Evolutionary conservation across 1,140 invertebrate genomes (phyloP).

Genomic region (Dryas iulia): DNA sequence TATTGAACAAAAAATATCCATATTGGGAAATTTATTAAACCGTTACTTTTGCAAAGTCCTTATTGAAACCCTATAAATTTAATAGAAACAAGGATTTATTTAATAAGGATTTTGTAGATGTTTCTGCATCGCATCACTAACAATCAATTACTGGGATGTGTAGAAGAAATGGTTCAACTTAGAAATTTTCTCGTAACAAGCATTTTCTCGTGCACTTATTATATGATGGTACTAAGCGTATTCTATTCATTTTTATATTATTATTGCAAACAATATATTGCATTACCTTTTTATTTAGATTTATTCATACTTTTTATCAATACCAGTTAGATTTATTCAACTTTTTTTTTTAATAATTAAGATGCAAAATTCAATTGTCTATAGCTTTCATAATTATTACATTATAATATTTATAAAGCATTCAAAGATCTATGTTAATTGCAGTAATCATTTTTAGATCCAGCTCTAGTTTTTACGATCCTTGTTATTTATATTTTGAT

Average conservation of each 20-base stretch:
- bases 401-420: background rate
- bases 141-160: background rate
- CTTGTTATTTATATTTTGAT: background rate
- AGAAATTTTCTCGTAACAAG: background rate
- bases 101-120: background rate
- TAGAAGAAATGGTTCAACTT: background rate
- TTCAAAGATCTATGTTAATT: background rate
- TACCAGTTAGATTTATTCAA: background rate
- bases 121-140: background rate
- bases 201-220: conserved; percentile 22
- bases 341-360: background rate
- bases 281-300: background rate
- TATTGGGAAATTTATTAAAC: background rate
- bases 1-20: background rate
- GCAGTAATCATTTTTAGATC: background rate
- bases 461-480: background rate
- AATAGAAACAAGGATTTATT: background rate
- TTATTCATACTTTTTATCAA: background rate
- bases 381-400: background rate
- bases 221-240: too few relatives aligned
- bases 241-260: too few relatives aligned
- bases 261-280: background rate
- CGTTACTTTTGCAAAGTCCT: background rate
- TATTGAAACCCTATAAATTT: background rate
- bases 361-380: background rate